Evolutionary conservation across 2,113 vertebrate genomes (phyloP).

Genomic region (Apteryx owenii): DNA sequence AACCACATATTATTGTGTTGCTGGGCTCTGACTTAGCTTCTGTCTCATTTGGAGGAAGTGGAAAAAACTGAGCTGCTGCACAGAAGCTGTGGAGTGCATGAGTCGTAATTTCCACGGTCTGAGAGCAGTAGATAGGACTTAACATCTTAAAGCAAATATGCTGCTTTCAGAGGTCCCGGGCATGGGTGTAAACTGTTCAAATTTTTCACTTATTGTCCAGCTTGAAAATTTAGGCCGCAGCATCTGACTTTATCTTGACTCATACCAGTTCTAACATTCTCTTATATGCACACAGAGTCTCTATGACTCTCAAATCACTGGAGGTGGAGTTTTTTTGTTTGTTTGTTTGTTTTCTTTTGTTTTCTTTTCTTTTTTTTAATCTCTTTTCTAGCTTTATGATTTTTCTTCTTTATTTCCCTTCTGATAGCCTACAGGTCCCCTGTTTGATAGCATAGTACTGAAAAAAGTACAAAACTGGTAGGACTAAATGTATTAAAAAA

Average conservation of each 20-base stretch:
- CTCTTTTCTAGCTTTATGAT: neutral
- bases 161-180: neutral
- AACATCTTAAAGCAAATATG: neutral
- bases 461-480: neutral
- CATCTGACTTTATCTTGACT: neutral
- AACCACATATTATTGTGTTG: too few species aligned
- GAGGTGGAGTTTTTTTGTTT: neutral
- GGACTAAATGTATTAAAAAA: neutral
- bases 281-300: neutral
- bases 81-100: too few species aligned
- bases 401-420: neutral
- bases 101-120: too few species aligned
- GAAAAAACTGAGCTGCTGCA: too few species aligned
- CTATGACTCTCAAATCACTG: neutral
- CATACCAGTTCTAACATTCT: neutral
- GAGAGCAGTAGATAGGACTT: too few species aligned
- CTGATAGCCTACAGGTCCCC: neutral
- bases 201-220: neutral
- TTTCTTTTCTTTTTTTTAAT: too few species aligned
- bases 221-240: neutral
- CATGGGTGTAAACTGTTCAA: neutral
- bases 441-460: neutral
- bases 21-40: too few species aligned
- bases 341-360: too few species aligned
- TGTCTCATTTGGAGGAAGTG: too few species aligned